A percentile compares a stretch with the other conserved stretches of the same genome.
phyloP scores from a whole-genome alignment of 2,888 invertebrate genomes.

The Timandra comae region DNA sequence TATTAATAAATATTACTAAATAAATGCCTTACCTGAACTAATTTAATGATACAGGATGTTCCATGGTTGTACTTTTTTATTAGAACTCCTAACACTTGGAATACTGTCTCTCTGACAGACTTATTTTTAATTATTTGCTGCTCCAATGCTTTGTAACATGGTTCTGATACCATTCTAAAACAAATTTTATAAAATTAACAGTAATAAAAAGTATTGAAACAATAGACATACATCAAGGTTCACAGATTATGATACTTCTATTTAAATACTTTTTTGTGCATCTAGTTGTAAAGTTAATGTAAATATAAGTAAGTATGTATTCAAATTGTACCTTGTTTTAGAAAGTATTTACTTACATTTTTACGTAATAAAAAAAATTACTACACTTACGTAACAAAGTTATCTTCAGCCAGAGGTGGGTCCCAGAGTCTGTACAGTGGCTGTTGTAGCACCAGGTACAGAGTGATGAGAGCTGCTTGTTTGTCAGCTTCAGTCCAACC shows the following conservation, averaged over 20 bases:
- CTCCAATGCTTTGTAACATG: conserved; percentile 84
- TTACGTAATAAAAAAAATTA: too few relatives aligned
- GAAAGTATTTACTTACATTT: too few relatives aligned
- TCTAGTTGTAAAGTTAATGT: too few relatives aligned
- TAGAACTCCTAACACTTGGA: conserved; percentile 87
- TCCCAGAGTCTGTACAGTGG: conserved; percentile 87
- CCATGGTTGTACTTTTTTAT: conserved; percentile 91
- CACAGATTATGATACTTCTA: too few relatives aligned
- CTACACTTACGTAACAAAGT: conserved; percentile 84
- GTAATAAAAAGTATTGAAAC: too few relatives aligned
- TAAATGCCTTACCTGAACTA: conserved; percentile 71
- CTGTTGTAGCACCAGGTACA: conserved; percentile 82
- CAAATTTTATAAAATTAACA: too few relatives aligned
- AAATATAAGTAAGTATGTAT: too few relatives aligned
- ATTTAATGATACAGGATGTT: conserved; percentile 83
- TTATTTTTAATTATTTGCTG: conserved; percentile 80
- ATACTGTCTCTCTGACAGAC: conserved; percentile 80
- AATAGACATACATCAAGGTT: too few relatives aligned
- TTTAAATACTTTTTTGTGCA: too few relatives aligned
- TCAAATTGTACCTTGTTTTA: too few relatives aligned
- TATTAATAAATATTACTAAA: conserved; percentile 1
- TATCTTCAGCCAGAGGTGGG: conserved; percentile 88
- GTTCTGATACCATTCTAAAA: conserved; percentile 81
- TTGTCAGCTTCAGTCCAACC: conserved; percentile 83
- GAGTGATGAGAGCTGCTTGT: conserved; percentile 78